phyloP scores from a whole-genome alignment of 2,888 invertebrate species.

The Drosophila nr. perissopoda region DNA sequence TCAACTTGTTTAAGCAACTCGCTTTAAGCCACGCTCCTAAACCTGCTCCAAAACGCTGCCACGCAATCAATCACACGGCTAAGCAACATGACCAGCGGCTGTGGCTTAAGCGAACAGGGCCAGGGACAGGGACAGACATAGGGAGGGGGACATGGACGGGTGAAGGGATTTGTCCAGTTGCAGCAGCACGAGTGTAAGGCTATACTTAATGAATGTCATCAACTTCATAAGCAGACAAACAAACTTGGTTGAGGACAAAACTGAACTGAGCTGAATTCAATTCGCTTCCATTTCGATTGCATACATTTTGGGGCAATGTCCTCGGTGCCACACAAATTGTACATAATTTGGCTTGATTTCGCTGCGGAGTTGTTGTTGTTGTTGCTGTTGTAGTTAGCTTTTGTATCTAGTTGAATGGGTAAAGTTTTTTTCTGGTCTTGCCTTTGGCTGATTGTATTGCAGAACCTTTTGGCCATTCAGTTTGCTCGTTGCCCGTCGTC shows the following conservation, averaged over 20 bases:
- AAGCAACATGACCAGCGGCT: constrained; percentile 49
- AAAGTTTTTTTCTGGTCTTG: constrained; percentile 42
- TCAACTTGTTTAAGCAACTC: constrained; percentile 47
- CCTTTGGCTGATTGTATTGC: constrained; percentile 37
- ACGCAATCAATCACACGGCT: constrained; percentile 69
- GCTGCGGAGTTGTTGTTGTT: constrained; percentile 34
- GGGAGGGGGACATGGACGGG: not conserved
- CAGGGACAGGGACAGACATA: constrained; percentile 2
- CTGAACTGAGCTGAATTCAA: constrained; percentile 53
- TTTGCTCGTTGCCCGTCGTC: constrained; percentile 31
- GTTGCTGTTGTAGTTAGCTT: constrained; percentile 28
- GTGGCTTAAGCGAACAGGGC: constrained; percentile 30
- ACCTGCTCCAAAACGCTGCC: constrained; percentile 37
- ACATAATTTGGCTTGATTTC: constrained; percentile 75
- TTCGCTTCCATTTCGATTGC: constrained; percentile 62
- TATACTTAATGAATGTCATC: constrained; percentile 72
- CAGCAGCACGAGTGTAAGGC: not conserved
- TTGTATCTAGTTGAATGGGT: constrained; percentile 42
- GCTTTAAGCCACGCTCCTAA: constrained; percentile 46
- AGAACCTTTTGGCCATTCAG: constrained; percentile 40
- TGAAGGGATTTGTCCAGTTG: constrained; percentile 25
- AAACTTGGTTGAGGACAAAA: constrained; percentile 7
- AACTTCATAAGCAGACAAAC: constrained; percentile 54
- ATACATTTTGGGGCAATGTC: constrained; percentile 80
- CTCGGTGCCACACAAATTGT: constrained; percentile 69